Evolutionary conservation across 2,797 vertebrate species (phyloP).

Genomic region (Chaetophractus vellerosus): DNA sequence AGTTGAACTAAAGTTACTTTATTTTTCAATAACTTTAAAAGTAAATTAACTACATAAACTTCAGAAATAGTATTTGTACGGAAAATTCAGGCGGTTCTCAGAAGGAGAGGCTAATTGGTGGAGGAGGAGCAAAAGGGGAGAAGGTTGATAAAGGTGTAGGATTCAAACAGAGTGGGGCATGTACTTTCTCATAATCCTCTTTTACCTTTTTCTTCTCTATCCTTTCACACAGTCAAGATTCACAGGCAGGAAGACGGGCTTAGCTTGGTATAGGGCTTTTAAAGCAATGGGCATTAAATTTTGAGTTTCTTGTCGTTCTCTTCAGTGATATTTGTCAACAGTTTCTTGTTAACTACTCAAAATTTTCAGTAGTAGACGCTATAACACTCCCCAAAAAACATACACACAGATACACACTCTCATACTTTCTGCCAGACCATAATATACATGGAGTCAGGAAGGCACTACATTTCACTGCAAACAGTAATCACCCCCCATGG

Average conservation of each 20-base stretch:
- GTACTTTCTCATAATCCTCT: not conserved
- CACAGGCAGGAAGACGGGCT: not conserved
- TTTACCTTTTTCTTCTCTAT: not conserved
- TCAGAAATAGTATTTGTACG: not conserved
- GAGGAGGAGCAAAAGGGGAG: not conserved
- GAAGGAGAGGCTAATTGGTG: not conserved
- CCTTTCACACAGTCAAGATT: not conserved
- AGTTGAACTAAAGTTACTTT: not conserved
- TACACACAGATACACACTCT: not conserved
- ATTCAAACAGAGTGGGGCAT: too few relatives aligned
- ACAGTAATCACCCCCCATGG: not conserved
- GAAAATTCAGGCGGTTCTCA: not conserved
- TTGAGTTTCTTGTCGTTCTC: not conserved
- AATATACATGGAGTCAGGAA: not conserved
- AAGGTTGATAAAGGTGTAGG: not conserved
- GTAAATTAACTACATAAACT: not conserved
- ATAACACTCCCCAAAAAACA: not conserved
- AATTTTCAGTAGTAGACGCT: not conserved
- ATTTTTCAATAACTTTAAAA: conserved; percentile 45
- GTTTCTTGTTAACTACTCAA: not conserved
- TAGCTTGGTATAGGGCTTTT: not conserved
- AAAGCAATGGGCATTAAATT: not conserved
- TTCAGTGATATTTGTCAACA: not conserved
- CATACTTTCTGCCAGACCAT: not conserved
- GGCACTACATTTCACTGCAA: not conserved